phyloP scores from a whole-genome alignment of 2,797 vertebrate genomes.

The Tragopan temminckii region DNA sequence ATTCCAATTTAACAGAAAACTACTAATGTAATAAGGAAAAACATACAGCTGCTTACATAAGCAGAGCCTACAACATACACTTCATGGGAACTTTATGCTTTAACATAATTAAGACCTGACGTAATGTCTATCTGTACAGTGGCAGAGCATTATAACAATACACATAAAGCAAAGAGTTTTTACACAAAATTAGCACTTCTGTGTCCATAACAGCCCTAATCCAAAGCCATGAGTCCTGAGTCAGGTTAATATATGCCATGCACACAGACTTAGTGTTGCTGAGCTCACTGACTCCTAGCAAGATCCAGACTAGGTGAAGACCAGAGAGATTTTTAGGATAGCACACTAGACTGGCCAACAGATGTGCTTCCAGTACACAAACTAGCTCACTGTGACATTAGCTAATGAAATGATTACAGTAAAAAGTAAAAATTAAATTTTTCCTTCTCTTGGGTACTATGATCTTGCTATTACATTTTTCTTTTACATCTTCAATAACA shows the following conservation, averaged over 20 bases:
- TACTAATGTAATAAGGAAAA: neutral
- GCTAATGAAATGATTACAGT: neutral
- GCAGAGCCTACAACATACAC: neutral
- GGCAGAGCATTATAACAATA: neutral
- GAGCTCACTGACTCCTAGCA: neutral
- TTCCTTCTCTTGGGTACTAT: neutral
- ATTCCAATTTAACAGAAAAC: neutral
- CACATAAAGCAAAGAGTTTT: neutral
- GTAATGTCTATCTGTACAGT: fast-evolving
- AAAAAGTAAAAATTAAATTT: neutral
- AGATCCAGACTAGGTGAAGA: neutral
- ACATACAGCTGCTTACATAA: neutral
- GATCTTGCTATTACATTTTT: neutral
- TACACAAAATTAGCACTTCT: neutral
- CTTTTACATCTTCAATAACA: neutral
- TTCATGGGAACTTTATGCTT: neutral
- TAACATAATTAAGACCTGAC: neutral
- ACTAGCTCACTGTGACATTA: neutral
- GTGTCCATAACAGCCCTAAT: neutral
- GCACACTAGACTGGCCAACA: neutral
- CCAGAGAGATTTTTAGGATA: neutral
- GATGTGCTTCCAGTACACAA: neutral
- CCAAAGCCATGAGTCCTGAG: fast-evolving
- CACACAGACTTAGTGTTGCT: neutral
- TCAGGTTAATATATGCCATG: neutral